Conservation (phyloP, 2,888 invertebrate species). For the Tridacna crocea region DNA sequence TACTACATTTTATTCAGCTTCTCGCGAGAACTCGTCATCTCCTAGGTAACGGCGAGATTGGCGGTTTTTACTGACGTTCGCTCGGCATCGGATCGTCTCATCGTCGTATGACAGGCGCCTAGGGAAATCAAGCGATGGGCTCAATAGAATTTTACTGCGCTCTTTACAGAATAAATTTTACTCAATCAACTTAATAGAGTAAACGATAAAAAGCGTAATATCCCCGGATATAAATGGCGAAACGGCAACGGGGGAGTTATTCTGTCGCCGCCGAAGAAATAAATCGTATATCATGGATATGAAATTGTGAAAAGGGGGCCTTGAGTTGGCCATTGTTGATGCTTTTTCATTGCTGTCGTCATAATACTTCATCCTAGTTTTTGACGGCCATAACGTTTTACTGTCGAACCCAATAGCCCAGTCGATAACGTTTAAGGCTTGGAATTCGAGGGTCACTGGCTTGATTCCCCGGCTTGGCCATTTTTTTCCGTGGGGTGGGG, state of each 20-base stretch:
- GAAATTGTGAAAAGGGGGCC: not conserved
- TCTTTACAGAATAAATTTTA: constrained; percentile 65
- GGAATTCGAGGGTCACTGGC: not conserved
- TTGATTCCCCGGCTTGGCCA: not conserved
- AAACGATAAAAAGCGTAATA: constrained; percentile 64
- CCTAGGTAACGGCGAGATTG: constrained; percentile 15
- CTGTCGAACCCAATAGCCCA: not conserved
- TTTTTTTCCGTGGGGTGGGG: not conserved
- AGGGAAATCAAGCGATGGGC: constrained; percentile 67
- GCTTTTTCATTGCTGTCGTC: not conserved
- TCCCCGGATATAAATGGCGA: constrained; percentile 54
- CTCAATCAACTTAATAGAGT: constrained; percentile 65
- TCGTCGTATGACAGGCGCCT: constrained; percentile 51
- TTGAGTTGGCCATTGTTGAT: not conserved
- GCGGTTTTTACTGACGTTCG: constrained; percentile 44
- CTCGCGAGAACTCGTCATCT: constrained; percentile 6
- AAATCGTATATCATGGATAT: constrained; percentile 48
- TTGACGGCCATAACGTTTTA: too few species aligned
- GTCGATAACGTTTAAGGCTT: not conserved
- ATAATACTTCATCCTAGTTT: not conserved
- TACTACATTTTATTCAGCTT: not conserved
- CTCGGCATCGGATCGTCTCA: constrained; percentile 34
- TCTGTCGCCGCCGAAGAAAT: constrained; percentile 36
- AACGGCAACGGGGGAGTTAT: constrained; percentile 37
- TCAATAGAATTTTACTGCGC: constrained; percentile 65